A percentile compares a stretch with the other conserved stretches of the same genome.
Evolutionary conservation across 1,140 invertebrate species (phyloP).

Genomic region (Hycleus phaleratus): DNA sequence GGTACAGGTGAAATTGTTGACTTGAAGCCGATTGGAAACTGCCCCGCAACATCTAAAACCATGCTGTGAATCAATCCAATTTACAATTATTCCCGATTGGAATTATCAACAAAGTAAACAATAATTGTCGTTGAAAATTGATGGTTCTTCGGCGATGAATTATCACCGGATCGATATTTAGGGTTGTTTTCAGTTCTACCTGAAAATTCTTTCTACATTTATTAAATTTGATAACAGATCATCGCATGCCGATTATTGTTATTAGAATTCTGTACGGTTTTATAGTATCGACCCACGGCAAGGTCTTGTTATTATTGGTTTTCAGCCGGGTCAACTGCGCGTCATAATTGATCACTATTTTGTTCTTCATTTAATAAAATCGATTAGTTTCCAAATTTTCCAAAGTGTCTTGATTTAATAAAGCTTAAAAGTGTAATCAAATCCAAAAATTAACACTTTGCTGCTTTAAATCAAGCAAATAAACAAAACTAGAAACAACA

Average conservation of each 20-base stretch:
- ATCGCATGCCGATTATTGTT: too few species aligned
- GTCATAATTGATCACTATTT: not conserved
- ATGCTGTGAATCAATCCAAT: too few species aligned
- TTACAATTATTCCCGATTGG: too few species aligned
- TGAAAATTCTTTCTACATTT: too few species aligned
- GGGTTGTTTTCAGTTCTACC: too few species aligned
- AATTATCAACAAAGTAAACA: too few species aligned
- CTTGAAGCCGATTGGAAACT: not conserved
- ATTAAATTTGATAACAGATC: too few species aligned
- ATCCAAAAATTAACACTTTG: slow-evolving; percentile 9
- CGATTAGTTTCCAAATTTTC: not conserved
- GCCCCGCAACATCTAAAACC: too few species aligned
- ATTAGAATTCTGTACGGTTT: not conserved
- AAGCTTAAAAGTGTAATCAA: slow-evolving; percentile 5
- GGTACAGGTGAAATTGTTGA: not conserved
- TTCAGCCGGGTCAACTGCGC: not conserved
- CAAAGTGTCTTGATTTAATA: not conserved
- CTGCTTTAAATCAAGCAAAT: not conserved
- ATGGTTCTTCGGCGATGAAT: too few species aligned
- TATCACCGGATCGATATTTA: too few species aligned
- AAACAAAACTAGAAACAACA: slow-evolving; percentile 7
- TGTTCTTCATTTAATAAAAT: not conserved
- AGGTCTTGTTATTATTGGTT: too few species aligned
- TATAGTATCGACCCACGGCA: not conserved
- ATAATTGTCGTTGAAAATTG: too few species aligned